A percentile compares a stretch with the other conserved stretches of the same genome.
phyloP scores from a whole-genome alignment of 35 echinoderm and acorn worm genomes.

The Eucidaris tribuloides region DNA sequence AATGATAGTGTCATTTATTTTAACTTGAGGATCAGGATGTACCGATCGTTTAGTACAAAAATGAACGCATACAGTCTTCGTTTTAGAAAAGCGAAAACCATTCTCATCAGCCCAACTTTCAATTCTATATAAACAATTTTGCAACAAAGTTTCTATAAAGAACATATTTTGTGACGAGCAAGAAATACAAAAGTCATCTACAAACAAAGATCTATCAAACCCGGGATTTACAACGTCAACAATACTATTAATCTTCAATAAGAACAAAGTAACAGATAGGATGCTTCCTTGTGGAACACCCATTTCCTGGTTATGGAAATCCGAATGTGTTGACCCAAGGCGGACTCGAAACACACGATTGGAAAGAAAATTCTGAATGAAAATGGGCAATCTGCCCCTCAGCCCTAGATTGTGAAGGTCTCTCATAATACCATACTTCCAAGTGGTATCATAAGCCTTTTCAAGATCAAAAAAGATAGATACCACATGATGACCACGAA shows the following conservation, averaged over 20 bases:
- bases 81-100: constrained; percentile 29
- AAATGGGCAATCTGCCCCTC: background rate
- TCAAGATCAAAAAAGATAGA: too few species aligned
- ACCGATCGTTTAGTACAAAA: background rate
- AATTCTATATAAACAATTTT: constrained; percentile 25
- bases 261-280: constrained; percentile 7
- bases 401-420: background rate
- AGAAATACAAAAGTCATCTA: constrained; percentile 26
- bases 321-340: background rate
- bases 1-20: background rate
- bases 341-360: background rate
- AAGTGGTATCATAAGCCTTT: background rate
- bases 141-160: background rate
- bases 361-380: background rate
- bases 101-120: constrained; percentile 9
- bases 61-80: background rate
- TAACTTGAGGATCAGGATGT: constrained; percentile 3
- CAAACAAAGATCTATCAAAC: constrained; percentile 23
- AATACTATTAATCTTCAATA: constrained; percentile 43
- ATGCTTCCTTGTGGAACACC: constrained; percentile 47
- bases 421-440: constrained; percentile 1
- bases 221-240: background rate
- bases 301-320: constrained; percentile 13
- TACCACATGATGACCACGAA: too few species aligned
- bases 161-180: background rate